These are phyloP conservation scores for Aplysina aerophoba DNA, from an alignment of 37 sponge, comb jelly and placozoan species.

Conservation along the genomic window DNA sequence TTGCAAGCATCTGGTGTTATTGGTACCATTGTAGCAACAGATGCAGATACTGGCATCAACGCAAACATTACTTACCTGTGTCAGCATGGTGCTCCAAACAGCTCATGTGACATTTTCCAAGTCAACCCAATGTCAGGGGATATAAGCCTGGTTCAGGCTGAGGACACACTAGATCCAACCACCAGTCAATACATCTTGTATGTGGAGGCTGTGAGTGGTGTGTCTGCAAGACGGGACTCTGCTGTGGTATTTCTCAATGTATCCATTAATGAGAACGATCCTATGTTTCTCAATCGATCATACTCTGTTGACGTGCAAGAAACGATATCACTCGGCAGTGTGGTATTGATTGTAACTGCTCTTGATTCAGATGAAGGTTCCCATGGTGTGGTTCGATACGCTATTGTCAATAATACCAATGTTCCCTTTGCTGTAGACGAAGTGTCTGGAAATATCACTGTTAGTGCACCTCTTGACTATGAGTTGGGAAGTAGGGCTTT, in stretches of 20 bases:
- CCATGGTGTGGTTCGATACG: neutral
- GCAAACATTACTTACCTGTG: neutral
- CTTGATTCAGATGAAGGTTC: slow-evolving; percentile 23
- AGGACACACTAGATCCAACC: slow-evolving; percentile 1
- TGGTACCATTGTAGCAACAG: slow-evolving; percentile 16
- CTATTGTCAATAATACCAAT: neutral
- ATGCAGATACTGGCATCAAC: slow-evolving; percentile 10
- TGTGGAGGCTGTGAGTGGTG: neutral
- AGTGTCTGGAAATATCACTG: slow-evolving; percentile 51
- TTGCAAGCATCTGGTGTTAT: neutral
- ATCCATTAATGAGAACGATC: slow-evolving; percentile 12
- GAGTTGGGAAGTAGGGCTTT: slow-evolving; percentile 37
- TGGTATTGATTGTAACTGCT: neutral
- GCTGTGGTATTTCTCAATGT: neutral
- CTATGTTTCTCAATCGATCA: neutral
- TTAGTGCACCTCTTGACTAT: slow-evolving; percentile 41
- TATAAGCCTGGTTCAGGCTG: neutral
- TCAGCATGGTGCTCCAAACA: neutral
- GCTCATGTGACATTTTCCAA: neutral
- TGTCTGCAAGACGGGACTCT: neutral
- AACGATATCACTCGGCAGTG: neutral
- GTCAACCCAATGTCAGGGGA: neutral
- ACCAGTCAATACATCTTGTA: neutral
- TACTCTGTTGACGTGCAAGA: neutral
- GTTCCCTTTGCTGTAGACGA: slow-evolving; percentile 51